phyloP scores from a whole-genome alignment of 2,113 vertebrate genomes.

The Acrocephalus kingi region DNA sequence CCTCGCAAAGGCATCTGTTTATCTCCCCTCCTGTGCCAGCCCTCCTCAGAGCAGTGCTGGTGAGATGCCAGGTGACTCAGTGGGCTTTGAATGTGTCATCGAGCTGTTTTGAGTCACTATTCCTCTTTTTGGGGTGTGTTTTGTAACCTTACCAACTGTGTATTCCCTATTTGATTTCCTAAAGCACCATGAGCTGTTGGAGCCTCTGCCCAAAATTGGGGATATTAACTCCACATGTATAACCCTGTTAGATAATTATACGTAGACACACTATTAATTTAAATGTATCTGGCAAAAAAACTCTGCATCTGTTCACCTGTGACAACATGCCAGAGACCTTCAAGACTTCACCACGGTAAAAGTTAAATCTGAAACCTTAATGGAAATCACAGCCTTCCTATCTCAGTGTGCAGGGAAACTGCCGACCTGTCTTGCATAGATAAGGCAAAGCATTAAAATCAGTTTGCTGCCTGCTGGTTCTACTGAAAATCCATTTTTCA shows the following conservation, averaged over 20 bases:
- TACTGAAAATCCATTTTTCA: not conserved
- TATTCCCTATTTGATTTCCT: not conserved
- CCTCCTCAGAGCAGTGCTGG: not conserved
- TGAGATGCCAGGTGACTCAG: not conserved
- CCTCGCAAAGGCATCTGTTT: not conserved
- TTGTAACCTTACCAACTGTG: not conserved
- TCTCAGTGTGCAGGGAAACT: not conserved
- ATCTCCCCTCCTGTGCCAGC: not conserved
- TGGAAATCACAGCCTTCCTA: not conserved
- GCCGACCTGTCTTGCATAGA: not conserved
- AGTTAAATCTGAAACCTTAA: not conserved
- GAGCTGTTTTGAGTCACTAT: not conserved
- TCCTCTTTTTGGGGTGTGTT: not conserved
- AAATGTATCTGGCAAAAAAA: not conserved
- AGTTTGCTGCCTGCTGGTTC: not conserved
- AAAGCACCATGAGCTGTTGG: not conserved
- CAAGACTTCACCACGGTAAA: accelerated
- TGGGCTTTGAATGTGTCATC: not conserved
- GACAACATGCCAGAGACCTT: not conserved
- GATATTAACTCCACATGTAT: not conserved
- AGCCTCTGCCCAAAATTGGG: not conserved
- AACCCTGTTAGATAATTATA: not conserved
- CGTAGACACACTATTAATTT: accelerated
- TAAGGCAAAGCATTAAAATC: not conserved
- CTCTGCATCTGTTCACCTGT: not conserved